phyloP scores from a whole-genome alignment of 2,797 vertebrate genomes.

The Mareca penelope region DNA sequence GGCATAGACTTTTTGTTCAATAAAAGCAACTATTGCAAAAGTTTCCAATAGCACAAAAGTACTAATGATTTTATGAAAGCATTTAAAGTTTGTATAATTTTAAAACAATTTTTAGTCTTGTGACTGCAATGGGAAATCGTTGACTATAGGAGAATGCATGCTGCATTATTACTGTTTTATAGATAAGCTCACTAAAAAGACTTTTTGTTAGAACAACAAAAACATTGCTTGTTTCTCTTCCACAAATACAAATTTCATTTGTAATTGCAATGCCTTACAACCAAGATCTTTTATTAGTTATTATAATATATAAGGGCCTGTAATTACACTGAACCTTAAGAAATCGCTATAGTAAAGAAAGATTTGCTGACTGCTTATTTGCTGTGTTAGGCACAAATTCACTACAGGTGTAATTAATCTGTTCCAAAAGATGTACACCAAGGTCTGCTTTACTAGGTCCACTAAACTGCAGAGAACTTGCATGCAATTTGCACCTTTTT shows the following conservation, averaged over 20 bases:
- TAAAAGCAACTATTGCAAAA: conserved; percentile 51
- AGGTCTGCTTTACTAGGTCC: neutral
- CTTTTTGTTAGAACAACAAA: neutral
- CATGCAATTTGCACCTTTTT: neutral
- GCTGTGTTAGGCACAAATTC: conserved; percentile 57
- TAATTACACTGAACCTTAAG: conserved; percentile 41
- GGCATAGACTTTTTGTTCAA: conserved; percentile 52
- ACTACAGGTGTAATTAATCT: conserved; percentile 25
- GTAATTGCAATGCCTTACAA: neutral
- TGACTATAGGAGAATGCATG: neutral
- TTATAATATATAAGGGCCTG: conserved; percentile 35
- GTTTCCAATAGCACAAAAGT: conserved; percentile 19
- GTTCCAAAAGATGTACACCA: conserved; percentile 26
- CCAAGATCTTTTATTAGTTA: conserved; percentile 39
- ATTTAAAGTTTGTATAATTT: conserved; percentile 19
- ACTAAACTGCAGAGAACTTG: conserved; percentile 10
- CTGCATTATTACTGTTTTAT: neutral
- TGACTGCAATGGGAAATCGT: neutral
- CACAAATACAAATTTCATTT: neutral
- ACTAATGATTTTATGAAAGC: conserved; percentile 58
- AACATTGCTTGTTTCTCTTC: neutral
- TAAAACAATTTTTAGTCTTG: neutral
- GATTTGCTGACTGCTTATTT: conserved; percentile 55
- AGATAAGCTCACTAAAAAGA: conserved; percentile 23
- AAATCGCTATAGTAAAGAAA: conserved; percentile 49